Conservation (phyloP, 2,113 vertebrate species). For the Platycercus adscitus region DNA sequence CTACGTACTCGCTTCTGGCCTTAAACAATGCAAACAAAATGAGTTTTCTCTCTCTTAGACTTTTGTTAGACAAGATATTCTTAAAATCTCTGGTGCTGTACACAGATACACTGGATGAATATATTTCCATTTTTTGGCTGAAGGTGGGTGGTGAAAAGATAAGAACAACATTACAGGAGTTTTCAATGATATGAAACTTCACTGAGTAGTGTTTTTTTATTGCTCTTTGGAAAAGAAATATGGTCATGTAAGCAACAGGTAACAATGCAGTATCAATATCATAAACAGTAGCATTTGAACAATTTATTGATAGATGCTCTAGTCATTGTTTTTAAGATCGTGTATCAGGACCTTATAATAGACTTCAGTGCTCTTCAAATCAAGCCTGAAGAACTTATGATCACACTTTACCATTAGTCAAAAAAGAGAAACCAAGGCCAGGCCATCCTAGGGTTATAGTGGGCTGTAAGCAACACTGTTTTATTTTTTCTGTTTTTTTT, state of each 20-base stretch:
- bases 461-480: background rate
- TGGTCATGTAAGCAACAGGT: background rate
- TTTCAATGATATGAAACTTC: background rate
- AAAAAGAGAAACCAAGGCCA: background rate
- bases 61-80: constrained; percentile 27
- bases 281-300: background rate
- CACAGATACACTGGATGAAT: background rate
- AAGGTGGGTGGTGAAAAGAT: background rate
- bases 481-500: too few relatives aligned
- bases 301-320: background rate
- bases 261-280: background rate
- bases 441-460: background rate
- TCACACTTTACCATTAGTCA: background rate
- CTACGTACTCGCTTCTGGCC: background rate
- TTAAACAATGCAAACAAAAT: constrained; percentile 25
- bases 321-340: background rate
- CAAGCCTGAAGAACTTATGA: background rate
- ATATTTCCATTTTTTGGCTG: background rate
- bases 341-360: background rate
- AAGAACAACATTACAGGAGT: background rate
- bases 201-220: background rate
- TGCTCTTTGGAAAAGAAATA: background rate
- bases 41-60: background rate
- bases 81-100: background rate
- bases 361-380: background rate